Base-by-base conservation (phyloP, 2,113 vertebrate genomes). In the Motacilla tschutschensis region DNA sequence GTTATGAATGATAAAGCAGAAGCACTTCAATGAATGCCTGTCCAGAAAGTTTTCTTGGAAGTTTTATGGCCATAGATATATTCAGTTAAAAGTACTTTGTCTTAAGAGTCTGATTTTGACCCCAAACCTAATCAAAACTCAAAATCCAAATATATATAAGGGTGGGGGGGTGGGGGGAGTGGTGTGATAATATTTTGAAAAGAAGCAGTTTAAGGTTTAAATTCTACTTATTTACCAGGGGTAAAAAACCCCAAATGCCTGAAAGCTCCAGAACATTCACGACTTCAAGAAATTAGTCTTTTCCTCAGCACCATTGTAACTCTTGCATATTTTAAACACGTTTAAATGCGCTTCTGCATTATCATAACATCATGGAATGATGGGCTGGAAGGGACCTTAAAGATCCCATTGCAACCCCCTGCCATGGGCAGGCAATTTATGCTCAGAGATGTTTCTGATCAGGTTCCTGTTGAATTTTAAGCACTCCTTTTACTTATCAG, bases 141-240 rank as follows among this genome's bases (percentile, higher is more conserved):
- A 59, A 48, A 65, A 50, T 3, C 17, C 67, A 48, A 36, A 22
- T 16, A 3, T 36, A 8, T 17, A 2, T 26, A 17, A 38, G 7
- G 7, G 12, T 11, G 5, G 7, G 6, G 5, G 4, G 2, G 0
- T 33, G 33, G 33, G 33, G 33, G 33, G n/a, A n/a, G 33, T 33
- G 33, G 33, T 33, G 4, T 51, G 17, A 28, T 58, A n/a, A 43
- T 26, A 9, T 72, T 75, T 73, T 79, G 47, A 79, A 73, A 87
- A 76, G 1, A 65, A 70, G 4, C 33, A 31, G 5, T 51, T 65
- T 31, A n/a, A 8, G 11, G 11, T 15, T n/a, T 63, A 28, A 36
- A 82, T 38, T 59, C 12, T 85, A 3, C 17, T 35, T 69, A n/a
- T 15, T 43, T 31, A 35, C 18, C 10, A 36, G 13, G 8, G 21